These are phyloP conservation scores for Eretmochelys imbricata DNA, from an alignment of 2,113 vertebrate species.

Conservation along the genomic window DNA sequence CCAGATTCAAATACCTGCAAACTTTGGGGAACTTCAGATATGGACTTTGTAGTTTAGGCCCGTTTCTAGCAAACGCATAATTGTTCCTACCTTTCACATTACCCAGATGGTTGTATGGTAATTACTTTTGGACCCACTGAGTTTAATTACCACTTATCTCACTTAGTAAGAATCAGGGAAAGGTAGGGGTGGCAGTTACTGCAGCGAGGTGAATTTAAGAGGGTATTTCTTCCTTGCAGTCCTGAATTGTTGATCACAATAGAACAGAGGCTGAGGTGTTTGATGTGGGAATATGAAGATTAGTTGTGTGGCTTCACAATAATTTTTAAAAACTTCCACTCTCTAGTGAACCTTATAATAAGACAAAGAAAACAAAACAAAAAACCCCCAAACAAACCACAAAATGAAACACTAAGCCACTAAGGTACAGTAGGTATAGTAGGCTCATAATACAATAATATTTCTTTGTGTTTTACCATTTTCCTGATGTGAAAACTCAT, in stretches of 20 bases:
- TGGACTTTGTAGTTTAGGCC: fast-evolving
- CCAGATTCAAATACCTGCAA: fast-evolving
- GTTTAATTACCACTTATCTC: constrained; percentile 12
- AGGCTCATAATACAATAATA: not conserved
- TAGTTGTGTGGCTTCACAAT: not conserved
- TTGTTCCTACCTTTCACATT: not conserved
- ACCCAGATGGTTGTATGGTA: not conserved
- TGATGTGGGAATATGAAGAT: not conserved
- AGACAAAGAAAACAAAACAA: not conserved
- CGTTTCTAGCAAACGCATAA: not conserved
- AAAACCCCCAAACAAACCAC: too few relatives aligned
- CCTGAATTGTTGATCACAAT: not conserved
- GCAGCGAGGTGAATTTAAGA: not conserved
- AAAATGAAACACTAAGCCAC: not conserved
- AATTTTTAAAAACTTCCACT: not conserved
- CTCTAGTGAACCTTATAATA: not conserved
- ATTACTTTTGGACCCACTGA: not conserved
- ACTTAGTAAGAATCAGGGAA: not conserved
- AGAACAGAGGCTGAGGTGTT: not conserved
- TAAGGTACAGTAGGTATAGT: not conserved
- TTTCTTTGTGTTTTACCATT: constrained; percentile 70
- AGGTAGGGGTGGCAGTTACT: not conserved
- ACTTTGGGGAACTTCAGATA: not conserved
- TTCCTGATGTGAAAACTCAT: constrained; percentile 85
- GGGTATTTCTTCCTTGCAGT: not conserved